Evolutionary conservation across 2,888 invertebrate genomes (phyloP).

Genomic region (Meiosimyza platycephala): DNA sequence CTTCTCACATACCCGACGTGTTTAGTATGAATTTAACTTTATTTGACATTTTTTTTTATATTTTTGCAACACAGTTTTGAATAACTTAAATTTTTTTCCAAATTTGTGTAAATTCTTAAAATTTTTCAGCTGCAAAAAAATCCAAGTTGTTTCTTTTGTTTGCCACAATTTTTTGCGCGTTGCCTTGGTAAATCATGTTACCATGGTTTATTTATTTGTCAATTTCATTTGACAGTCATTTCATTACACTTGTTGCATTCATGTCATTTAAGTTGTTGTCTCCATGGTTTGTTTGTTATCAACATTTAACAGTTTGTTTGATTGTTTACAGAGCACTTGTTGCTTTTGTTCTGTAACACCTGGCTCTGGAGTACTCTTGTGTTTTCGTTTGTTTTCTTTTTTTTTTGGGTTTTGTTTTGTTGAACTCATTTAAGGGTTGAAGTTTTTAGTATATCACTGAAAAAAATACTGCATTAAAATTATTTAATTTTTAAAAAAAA

Average conservation of each 20-base stretch:
- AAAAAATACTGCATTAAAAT: neutral
- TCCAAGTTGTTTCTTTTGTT: conserved; percentile 26
- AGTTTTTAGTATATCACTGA: neutral
- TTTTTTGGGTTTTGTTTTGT: neutral
- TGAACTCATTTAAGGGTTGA: neutral
- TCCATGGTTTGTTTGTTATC: neutral
- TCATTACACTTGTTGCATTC: conserved; percentile 20
- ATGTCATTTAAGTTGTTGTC: neutral
- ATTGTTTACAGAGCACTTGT: neutral
- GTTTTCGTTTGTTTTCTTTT: neutral
- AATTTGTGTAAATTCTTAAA: neutral
- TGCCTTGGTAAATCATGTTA: conserved; percentile 26
- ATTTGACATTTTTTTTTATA: conserved; percentile 47
- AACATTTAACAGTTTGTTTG: neutral
- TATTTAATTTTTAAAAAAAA: no score
- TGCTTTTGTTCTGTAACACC: neutral
- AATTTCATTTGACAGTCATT: conserved; percentile 1
- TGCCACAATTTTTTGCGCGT: conserved; percentile 13
- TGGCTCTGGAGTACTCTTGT: neutral
- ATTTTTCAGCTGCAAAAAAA: neutral
- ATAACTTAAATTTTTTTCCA: neutral
- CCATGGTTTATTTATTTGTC: conserved; percentile 25
- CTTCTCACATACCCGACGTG: conserved; percentile 63
- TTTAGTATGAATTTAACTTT: conserved; percentile 65
- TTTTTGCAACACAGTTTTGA: conserved; percentile 18